Percentiles rank a stretch among this genome's conserved stretches.
Conservation (phyloP, 2,113 vertebrate species). For the Suncus etruscus region DNA sequence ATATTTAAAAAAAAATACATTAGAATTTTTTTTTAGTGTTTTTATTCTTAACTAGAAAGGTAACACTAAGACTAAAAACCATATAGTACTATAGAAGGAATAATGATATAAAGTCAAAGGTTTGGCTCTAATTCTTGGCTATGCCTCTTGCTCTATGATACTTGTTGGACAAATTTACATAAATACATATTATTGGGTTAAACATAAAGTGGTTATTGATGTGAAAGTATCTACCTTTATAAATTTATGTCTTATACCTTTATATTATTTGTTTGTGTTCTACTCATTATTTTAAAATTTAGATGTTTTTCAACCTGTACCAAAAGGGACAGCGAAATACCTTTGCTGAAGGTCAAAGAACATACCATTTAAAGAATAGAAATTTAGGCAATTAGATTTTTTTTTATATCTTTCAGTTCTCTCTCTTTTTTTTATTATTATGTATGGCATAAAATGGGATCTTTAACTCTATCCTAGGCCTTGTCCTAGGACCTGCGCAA, state of each 20-base stretch:
- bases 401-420: neutral
- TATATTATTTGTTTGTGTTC: neutral
- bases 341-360: neutral
- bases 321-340: neutral
- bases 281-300: neutral
- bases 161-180: neutral
- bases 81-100: neutral
- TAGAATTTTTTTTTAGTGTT: neutral
- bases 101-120: neutral
- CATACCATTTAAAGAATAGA: neutral
- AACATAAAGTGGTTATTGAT: conserved; percentile 15
- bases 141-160: neutral
- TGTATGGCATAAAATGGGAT: too few relatives aligned
- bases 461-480: too few relatives aligned
- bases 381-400: neutral
- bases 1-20: too few relatives aligned
- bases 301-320: neutral
- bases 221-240: neutral
- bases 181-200: neutral
- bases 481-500: too few relatives aligned
- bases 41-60: conserved; percentile 6
- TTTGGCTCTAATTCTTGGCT: neutral
- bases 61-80: neutral
- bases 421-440: neutral
- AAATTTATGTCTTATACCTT: neutral